Evolutionary conservation across 2,888 invertebrate species (phyloP).

Genomic region (Drosophila neoperkinsi): DNA sequence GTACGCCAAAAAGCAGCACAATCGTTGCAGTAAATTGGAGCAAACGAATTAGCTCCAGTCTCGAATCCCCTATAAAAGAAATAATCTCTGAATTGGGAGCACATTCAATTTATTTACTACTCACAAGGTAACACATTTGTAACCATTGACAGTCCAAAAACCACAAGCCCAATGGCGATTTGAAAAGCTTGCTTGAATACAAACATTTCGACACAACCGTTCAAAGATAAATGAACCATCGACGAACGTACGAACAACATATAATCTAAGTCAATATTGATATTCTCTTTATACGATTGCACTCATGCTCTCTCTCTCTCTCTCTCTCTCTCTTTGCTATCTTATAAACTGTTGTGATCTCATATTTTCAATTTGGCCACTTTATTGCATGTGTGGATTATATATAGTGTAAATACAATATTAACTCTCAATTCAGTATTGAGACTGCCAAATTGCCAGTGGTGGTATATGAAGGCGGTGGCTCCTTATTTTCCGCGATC

Average conservation of each 20-base stretch:
- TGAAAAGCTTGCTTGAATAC: constrained; percentile 17
- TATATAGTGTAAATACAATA: neutral
- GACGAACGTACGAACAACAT: neutral
- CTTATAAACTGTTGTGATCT: neutral
- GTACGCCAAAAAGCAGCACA: constrained; percentile 28
- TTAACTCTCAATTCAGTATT: constrained; percentile 4
- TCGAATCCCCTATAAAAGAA: neutral
- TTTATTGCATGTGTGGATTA: neutral
- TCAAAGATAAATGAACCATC: constrained; percentile 30
- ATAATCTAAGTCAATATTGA: constrained; percentile 1
- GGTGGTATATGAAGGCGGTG: constrained; percentile 2
- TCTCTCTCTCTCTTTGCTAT: neutral
- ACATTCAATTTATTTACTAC: neutral
- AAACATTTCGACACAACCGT: constrained; percentile 19
- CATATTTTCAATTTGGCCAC: neutral
- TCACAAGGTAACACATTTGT: constrained; percentile 8
- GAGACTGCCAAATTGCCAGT: constrained; percentile 1
- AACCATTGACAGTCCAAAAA: constrained; percentile 21
- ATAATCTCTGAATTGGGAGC: neutral
- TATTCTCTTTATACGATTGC: constrained; percentile 1
- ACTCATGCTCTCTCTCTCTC: neutral
- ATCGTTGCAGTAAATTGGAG: constrained; percentile 39
- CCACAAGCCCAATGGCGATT: constrained; percentile 32
- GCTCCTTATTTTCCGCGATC: constrained; percentile 3
- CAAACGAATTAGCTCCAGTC: constrained; percentile 19